phyloP scores from a whole-genome alignment of 2,888 invertebrate species.

The Oegoconia quadripuncta region DNA sequence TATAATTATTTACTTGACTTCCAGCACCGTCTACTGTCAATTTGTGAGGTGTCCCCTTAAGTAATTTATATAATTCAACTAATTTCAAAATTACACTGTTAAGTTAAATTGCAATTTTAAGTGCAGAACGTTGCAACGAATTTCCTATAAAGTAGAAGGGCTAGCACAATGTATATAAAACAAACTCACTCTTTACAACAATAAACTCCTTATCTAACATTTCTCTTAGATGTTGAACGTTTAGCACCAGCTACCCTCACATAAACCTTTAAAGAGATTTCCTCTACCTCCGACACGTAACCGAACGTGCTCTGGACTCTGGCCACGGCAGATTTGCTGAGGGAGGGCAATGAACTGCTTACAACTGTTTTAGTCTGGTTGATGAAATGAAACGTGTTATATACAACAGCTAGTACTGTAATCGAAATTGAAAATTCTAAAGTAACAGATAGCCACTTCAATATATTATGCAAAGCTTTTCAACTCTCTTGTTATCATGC shows the following conservation, averaged over 20 bases:
- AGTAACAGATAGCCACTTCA: constrained; percentile 5
- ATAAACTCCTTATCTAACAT: not conserved
- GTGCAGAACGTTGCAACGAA: too few relatives aligned
- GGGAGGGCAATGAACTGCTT: constrained; percentile 17
- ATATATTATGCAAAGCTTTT: constrained; percentile 48
- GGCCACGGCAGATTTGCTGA: constrained; percentile 27
- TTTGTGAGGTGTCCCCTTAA: too few relatives aligned
- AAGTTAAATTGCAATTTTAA: too few relatives aligned
- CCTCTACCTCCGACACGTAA: constrained; percentile 25
- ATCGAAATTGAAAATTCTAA: not conserved
- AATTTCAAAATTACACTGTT: too few relatives aligned
- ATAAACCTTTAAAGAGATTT: constrained; percentile 25
- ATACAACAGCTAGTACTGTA: constrained; percentile 1
- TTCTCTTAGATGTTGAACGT: not conserved
- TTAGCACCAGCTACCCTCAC: not conserved
- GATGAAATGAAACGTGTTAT: constrained; percentile 3
- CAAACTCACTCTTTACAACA: too few relatives aligned
- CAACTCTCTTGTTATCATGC: constrained; percentile 30
- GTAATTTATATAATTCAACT: too few relatives aligned
- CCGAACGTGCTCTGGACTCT: constrained; percentile 22
- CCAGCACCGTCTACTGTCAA: too few relatives aligned
- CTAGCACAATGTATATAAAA: too few relatives aligned
- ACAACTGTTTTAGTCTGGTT: not conserved
- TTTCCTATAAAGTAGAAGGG: too few relatives aligned
- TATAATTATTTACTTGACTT: too few relatives aligned